Evolutionary conservation across 2,888 invertebrate species (phyloP), one percentile per base, ranked within the genome.

Genomic region (Leistus spinibarbis): DNA sequence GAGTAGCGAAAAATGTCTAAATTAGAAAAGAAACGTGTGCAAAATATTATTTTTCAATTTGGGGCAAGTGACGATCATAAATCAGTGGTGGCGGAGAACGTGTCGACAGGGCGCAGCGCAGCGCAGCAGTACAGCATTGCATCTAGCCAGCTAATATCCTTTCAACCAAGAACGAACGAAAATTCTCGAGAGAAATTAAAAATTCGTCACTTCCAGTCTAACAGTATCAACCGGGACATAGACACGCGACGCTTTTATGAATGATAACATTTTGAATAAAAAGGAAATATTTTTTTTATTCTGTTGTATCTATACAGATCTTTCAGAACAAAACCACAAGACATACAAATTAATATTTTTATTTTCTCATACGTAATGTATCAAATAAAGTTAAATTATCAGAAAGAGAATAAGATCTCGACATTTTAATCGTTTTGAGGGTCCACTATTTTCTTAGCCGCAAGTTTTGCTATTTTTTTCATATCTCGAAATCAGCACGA

Each of bases 31-130:
- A 40, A 40, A 40, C 40, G 40, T 40, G 40, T 17, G 57, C 54
- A 72, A 72, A 67, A 67, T 73, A 67, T 73, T 73, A 73, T 73
- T 67, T 73, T 73, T 73, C 67, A 73, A 73, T 73, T 73, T 73
- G 22, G 67, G 67, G n/a, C 23, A 60, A 54, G 54, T 40, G 66
- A 66, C 54, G 57, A 66, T 67, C 66, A 73, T 73, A 73, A 73
- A 73, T 73, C 73, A 73, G 73, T 67, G 20, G 54, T 7, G 40
- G 22, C 20, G 54, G 24, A 53, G 62, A 23, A 66, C 67, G 54
- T 73, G 60, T 53, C 73, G 40, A 40, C 66, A 67, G 67, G 60
- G 5, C n/a, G n/a, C 40, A 40, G 40, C 40, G 40, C 10, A 13
- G 40, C 40, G 13, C 5, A 5, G 40, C 40, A 40, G 10, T 7